phyloP scores from a whole-genome alignment of 2,113 vertebrate genomes.

The Eulacestoma nigropectus region DNA sequence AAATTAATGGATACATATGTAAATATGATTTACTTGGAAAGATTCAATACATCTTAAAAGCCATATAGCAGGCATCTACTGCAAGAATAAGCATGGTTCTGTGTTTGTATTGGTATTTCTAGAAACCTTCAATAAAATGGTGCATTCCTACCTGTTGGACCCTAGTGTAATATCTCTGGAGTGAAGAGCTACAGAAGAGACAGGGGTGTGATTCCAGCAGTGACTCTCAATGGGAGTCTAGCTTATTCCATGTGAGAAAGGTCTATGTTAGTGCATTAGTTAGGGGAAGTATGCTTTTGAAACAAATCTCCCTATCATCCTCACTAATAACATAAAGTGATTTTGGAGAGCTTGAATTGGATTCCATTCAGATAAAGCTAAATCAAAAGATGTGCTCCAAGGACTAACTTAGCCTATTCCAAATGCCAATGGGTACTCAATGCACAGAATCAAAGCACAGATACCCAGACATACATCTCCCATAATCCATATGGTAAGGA shows the following conservation, averaged over 20 bases:
- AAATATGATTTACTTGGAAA: not conserved
- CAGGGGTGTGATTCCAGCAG: not conserved
- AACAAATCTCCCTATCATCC: not conserved
- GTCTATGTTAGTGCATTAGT: not conserved
- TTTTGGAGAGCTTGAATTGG: not conserved
- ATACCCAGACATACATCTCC: not conserved
- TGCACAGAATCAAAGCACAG: not conserved
- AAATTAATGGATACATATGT: not conserved
- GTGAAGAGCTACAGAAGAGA: not conserved
- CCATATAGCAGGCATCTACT: not conserved
- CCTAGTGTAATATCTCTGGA: not conserved
- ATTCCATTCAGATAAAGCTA: not conserved
- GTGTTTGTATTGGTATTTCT: not conserved
- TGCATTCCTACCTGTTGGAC: not conserved
- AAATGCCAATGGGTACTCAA: not conserved
- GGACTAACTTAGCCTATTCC: not conserved
- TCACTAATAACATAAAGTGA: not conserved
- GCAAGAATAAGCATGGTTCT: not conserved
- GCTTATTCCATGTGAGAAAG: not conserved
- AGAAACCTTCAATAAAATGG: not conserved
- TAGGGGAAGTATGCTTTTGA: not conserved
- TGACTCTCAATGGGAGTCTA: not conserved
- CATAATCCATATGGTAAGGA: not conserved
- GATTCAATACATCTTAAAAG: not conserved
- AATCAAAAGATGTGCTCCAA: not conserved